phyloP scores from a whole-genome alignment of 2,888 invertebrate species.

The Sipha maydis region DNA sequence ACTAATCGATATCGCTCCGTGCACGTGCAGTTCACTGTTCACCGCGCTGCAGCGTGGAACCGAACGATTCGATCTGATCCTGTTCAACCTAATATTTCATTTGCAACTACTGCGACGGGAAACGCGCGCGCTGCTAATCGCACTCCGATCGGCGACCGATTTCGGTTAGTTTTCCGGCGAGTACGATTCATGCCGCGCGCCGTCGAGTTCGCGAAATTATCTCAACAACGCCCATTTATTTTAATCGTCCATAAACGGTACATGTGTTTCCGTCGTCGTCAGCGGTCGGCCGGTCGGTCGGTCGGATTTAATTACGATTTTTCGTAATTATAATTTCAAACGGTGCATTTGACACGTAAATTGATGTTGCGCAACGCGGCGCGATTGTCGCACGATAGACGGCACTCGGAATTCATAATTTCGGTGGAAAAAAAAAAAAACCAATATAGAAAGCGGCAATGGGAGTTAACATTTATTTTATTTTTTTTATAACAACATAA shows the following conservation, averaged over 20 bases:
- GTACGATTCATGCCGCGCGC: neutral
- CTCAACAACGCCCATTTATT: neutral
- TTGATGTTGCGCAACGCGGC: neutral
- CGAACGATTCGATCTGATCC: conserved; percentile 23
- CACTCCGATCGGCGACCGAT: neutral
- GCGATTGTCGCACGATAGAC: neutral
- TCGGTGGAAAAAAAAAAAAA: neutral
- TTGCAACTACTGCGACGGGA: neutral
- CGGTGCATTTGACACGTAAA: conserved; percentile 1
- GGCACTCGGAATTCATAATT: neutral
- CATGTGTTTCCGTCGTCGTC: neutral
- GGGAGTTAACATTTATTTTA: neutral
- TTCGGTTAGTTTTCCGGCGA: conserved; percentile 9
- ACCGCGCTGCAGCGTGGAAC: neutral
- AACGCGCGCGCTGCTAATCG: neutral
- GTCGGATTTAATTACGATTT: neutral
- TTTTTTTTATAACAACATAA: neutral
- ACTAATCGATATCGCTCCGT: neutral
- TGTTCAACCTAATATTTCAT: neutral
- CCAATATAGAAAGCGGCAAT: neutral
- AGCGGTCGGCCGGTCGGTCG: neutral
- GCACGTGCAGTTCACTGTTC: neutral
- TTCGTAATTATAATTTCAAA: neutral
- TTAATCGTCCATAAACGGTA: neutral
- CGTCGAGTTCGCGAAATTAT: conserved; percentile 6